These are phyloP conservation scores for Machimus atricapillus DNA, from an alignment of 2,888 invertebrate genomes.

Conservation along the genomic window DNA sequence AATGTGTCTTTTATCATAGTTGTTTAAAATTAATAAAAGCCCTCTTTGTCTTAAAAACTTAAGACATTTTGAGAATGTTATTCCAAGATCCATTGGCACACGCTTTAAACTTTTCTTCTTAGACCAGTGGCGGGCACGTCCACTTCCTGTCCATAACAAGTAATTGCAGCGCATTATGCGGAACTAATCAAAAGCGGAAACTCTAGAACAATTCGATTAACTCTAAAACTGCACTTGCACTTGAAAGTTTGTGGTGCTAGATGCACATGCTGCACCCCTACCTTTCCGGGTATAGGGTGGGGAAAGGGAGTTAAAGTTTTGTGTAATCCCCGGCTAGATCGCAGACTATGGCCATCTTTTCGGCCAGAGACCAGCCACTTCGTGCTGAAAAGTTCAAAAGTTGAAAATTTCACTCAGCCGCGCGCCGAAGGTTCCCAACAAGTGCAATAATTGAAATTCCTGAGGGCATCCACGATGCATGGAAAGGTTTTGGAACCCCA, in stretches of 20 bases:
- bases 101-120: not conserved
- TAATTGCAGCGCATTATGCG: not conserved
- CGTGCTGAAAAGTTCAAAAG: not conserved
- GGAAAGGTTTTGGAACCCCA: not conserved
- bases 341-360: not conserved
- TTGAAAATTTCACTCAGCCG: not conserved
- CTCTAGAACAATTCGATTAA: not conserved
- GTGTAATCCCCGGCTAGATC: not conserved
- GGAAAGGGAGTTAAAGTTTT: not conserved
- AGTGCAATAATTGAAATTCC: not conserved
- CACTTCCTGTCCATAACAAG: not conserved
- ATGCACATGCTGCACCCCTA: not conserved
- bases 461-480: not conserved
- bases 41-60: too few species aligned
- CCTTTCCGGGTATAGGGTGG: not conserved
- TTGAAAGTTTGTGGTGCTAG: not conserved
- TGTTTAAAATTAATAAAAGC: too few species aligned
- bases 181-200: not conserved
- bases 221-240: not conserved
- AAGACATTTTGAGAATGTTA: not conserved
- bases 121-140: not conserved
- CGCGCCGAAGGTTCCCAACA: not conserved
- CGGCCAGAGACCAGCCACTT: not conserved
- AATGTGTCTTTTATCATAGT: too few species aligned
- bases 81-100: not conserved